Evolutionary conservation across 2,113 vertebrate genomes (phyloP).

Genomic region (Psittacula cyanocephala): DNA sequence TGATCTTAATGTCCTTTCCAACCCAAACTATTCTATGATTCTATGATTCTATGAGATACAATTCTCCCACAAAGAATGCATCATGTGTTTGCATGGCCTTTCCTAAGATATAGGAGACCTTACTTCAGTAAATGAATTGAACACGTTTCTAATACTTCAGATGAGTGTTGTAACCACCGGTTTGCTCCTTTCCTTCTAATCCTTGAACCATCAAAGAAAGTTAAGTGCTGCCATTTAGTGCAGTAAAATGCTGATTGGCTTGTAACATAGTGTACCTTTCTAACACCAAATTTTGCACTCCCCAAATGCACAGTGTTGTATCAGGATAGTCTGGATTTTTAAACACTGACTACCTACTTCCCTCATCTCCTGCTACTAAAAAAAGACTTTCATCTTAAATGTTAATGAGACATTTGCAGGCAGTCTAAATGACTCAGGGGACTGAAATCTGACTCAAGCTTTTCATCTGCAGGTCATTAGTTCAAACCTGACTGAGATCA

Average conservation of each 20-base stretch:
- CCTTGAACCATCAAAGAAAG: background rate
- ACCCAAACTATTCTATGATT: background rate
- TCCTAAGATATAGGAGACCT: background rate
- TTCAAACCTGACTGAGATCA: slow-evolving; percentile 43
- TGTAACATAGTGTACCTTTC: background rate
- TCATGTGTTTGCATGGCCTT: background rate
- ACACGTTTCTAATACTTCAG: background rate
- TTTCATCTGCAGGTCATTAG: slow-evolving; percentile 40
- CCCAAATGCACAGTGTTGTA: background rate
- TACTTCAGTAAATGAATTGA: background rate
- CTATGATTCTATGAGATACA: background rate
- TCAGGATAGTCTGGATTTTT: background rate
- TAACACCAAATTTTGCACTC: background rate
- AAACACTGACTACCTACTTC: background rate
- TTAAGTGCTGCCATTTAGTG: background rate
- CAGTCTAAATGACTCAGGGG: slow-evolving; percentile 30
- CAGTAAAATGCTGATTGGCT: background rate
- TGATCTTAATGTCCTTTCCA: background rate
- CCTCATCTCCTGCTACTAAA: slow-evolving; percentile 7
- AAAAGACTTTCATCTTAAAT: slow-evolving; percentile 32
- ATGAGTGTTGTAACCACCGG: background rate
- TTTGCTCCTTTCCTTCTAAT: background rate
- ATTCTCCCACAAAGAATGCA: background rate
- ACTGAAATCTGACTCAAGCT: slow-evolving; percentile 36
- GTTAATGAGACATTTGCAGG: slow-evolving; percentile 47